These are phyloP conservation scores for Parapsyche elsis DNA, from an alignment of 1,140 invertebrate species.

Conservation along the genomic window DNA sequence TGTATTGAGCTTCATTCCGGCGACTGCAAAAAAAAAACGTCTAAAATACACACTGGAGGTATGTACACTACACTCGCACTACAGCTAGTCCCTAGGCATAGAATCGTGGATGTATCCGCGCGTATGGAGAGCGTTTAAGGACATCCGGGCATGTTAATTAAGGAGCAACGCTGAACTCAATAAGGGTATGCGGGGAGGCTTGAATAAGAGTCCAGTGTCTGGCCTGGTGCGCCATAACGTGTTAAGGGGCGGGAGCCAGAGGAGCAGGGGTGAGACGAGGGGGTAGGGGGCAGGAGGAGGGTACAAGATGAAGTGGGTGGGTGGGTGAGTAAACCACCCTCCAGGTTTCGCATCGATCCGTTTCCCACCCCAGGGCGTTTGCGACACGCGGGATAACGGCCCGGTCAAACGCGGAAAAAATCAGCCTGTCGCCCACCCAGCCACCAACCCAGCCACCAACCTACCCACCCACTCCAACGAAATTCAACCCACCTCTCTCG, in stretches of 20 bases:
- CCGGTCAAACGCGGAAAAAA: slow-evolving; percentile 26
- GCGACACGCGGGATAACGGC: slow-evolving; percentile 36
- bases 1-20: no score
- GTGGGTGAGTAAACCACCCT: slow-evolving; percentile 58
- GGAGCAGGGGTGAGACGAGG: neutral
- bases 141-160: no score
- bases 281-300: neutral
- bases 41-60: no score
- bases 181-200: neutral
- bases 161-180: no score
- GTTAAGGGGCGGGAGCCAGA: slow-evolving; percentile 7
- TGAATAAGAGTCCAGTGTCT: neutral
- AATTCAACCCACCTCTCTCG: no score
- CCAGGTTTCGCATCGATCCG: slow-evolving; percentile 56
- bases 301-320: slow-evolving; percentile 6
- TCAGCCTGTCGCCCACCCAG: neutral
- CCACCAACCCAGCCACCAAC: no score
- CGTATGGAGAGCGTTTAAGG: no score
- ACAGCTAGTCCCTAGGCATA: no score
- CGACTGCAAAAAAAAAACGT: no score
- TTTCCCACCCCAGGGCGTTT: slow-evolving; percentile 41
- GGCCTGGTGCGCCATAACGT: neutral
- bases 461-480: no score
- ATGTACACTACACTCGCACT: no score
- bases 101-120: no score